phyloP scores from a whole-genome alignment of 1,140 invertebrate species.

The Drosophila chauvacae region DNA sequence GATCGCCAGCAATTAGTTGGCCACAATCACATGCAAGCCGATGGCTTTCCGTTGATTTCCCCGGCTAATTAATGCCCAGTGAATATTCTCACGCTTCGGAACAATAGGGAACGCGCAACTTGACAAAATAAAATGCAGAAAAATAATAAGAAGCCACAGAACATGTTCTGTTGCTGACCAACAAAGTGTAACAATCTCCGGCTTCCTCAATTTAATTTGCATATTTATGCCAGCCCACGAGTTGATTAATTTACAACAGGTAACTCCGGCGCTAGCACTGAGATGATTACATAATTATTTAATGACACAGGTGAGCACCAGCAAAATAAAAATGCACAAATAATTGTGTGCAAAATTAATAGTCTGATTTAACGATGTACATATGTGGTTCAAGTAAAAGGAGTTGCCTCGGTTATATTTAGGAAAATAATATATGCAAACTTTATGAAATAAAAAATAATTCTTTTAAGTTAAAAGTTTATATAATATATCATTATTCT shows the following conservation, averaged over 20 bases:
- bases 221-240: slow-evolving; percentile 54
- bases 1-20: slow-evolving; percentile 71
- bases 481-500: too few species aligned
- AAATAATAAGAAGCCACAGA: slow-evolving; percentile 19
- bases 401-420: not conserved
- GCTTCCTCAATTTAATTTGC: slow-evolving; percentile 77
- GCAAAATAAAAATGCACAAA: not conserved
- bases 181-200: slow-evolving; percentile 60
- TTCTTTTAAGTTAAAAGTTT: too few species aligned
- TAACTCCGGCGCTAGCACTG: slow-evolving; percentile 22
- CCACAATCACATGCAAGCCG: slow-evolving; percentile 53
- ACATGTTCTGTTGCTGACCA: slow-evolving; percentile 48
- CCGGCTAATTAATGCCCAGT: slow-evolving; percentile 74
- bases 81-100: slow-evolving; percentile 79
- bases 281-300: slow-evolving; percentile 59
- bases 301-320: slow-evolving; percentile 3
- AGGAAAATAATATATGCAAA: not conserved
- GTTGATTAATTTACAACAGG: slow-evolving; percentile 62
- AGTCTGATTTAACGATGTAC: not conserved
- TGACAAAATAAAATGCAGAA: not conserved
- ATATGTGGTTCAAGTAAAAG: not conserved
- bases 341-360: slow-evolving; percentile 1
- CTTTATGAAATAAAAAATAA: not conserved
- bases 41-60: slow-evolving; percentile 67
- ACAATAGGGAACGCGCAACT: not conserved